Evolutionary conservation across 1,140 invertebrate genomes (phyloP).

Genomic region (Ericerus pela): DNA sequence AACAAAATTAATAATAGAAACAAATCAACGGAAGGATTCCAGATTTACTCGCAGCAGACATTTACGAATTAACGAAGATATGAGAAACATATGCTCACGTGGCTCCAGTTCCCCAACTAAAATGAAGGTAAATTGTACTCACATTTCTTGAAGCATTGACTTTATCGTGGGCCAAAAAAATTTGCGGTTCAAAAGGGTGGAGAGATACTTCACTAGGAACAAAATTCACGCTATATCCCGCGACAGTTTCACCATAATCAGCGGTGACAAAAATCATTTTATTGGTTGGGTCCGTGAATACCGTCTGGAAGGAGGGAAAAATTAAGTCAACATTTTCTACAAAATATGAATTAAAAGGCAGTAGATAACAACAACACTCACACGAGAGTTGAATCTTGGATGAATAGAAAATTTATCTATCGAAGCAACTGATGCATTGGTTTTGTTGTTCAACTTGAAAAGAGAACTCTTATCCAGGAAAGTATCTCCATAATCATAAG

Average conservation of each 20-base stretch:
- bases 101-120: too few species aligned
- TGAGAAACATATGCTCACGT: too few species aligned
- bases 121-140: too few species aligned
- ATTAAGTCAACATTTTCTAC: neutral
- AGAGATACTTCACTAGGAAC: constrained; percentile 59
- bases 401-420: constrained; percentile 74
- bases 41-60: too few species aligned
- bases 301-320: constrained; percentile 46
- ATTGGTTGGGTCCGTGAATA: constrained; percentile 65
- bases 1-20: too few species aligned
- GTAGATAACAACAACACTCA: constrained; percentile 35
- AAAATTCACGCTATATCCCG: constrained; percentile 45
- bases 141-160: constrained; percentile 48
- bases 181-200: constrained; percentile 46
- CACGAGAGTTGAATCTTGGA: constrained; percentile 53
- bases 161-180: constrained; percentile 54
- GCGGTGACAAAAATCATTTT: constrained; percentile 60
- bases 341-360: constrained; percentile 9
- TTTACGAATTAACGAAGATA: too few species aligned
- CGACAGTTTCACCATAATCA: constrained; percentile 53
- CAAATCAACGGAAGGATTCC: too few species aligned
- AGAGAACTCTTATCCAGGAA: constrained; percentile 56
- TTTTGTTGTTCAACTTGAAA: constrained; percentile 39
- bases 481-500: constrained; percentile 67
- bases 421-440: constrained; percentile 51